Percentiles rank a stretch among this genome's conserved stretches.
These are phyloP conservation scores for Hyppa rectilinea DNA, from an alignment of 2,888 invertebrate species.

Conservation along the genomic window DNA sequence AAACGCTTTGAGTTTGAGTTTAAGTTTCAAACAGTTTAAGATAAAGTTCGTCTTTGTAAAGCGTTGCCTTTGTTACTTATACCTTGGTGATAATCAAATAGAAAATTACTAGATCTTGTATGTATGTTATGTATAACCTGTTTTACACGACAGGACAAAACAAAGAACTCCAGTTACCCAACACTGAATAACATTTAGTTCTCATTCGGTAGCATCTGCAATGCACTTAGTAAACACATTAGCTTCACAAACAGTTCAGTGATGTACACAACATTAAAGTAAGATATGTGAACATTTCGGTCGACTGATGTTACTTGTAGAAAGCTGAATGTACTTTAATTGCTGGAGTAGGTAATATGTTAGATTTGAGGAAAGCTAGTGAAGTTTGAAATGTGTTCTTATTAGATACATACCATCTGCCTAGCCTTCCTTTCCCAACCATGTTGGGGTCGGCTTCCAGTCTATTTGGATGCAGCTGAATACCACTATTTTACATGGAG, in stretches of 20 bases:
- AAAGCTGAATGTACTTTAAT: slow-evolving; percentile 19
- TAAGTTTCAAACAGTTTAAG: too few relatives aligned
- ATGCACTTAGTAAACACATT: slow-evolving; percentile 15
- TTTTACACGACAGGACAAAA: slow-evolving; percentile 1
- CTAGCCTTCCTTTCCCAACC: too few relatives aligned
- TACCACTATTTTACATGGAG: too few relatives aligned
- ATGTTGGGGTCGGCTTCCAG: too few relatives aligned
- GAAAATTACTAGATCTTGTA: too few relatives aligned
- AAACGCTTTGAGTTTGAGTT: too few relatives aligned
- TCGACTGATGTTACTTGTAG: slow-evolving; percentile 6
- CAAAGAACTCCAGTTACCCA: slow-evolving; percentile 8
- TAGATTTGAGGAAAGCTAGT: background rate
- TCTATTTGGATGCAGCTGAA: too few relatives aligned
- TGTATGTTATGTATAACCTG: too few relatives aligned
- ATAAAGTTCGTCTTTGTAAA: too few relatives aligned
- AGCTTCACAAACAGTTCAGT: slow-evolving; percentile 31
- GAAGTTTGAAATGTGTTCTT: background rate
- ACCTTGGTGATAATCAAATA: too few relatives aligned
- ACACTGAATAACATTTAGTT: slow-evolving; percentile 8
- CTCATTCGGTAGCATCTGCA: slow-evolving; percentile 18
- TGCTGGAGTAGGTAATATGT: slow-evolving; percentile 1
- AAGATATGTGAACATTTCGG: slow-evolving; percentile 14
- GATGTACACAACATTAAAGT: slow-evolving; percentile 12
- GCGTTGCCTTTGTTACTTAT: too few relatives aligned
- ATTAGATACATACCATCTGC: too few relatives aligned